Percentiles rank a stretch among this genome's conserved stretches.
These are phyloP conservation scores for Leptatherina wallacei DNA, from an alignment of 2,797 vertebrate species.

Conservation along the genomic window DNA sequence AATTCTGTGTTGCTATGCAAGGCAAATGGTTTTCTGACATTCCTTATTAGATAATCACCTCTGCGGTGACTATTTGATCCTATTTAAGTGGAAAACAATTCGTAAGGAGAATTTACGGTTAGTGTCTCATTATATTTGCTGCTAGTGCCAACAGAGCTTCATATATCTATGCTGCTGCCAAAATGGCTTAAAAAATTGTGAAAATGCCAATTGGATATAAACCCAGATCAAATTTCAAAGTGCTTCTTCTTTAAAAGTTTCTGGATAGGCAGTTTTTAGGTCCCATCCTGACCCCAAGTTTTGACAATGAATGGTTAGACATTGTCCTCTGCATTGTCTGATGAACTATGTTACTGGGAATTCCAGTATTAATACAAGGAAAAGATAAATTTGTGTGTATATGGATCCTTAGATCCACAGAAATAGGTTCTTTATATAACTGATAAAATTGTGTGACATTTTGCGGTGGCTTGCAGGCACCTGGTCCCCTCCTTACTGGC, in stretches of 20 bases:
- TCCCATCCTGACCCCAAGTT: too few relatives aligned
- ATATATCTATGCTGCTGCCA: not conserved
- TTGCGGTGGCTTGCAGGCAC: too few relatives aligned
- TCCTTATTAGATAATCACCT: conserved; percentile 1
- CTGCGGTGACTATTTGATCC: not conserved
- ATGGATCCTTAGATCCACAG: too few relatives aligned
- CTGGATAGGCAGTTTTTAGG: not conserved
- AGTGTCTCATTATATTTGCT: not conserved
- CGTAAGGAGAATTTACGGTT: not conserved
- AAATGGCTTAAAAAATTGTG: not conserved
- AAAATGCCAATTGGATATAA: not conserved
- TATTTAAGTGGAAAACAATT: not conserved
- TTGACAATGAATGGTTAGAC: too few relatives aligned
- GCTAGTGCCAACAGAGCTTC: not conserved
- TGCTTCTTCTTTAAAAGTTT: not conserved
- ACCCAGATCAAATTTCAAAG: too few relatives aligned
- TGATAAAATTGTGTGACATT: too few relatives aligned
- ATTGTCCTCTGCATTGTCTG: too few relatives aligned
- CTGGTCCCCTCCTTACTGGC: not conserved
- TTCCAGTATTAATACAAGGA: too few relatives aligned
- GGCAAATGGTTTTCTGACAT: not conserved
- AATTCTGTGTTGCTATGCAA: not conserved
- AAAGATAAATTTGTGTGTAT: too few relatives aligned
- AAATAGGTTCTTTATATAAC: too few relatives aligned
- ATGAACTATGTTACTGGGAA: too few relatives aligned